A percentile compares a stretch with the other conserved stretches of the same genome.
Conservation (phyloP, 53 echinoderm and acorn worm genomes). For the Echinarachnius parma region DNA sequence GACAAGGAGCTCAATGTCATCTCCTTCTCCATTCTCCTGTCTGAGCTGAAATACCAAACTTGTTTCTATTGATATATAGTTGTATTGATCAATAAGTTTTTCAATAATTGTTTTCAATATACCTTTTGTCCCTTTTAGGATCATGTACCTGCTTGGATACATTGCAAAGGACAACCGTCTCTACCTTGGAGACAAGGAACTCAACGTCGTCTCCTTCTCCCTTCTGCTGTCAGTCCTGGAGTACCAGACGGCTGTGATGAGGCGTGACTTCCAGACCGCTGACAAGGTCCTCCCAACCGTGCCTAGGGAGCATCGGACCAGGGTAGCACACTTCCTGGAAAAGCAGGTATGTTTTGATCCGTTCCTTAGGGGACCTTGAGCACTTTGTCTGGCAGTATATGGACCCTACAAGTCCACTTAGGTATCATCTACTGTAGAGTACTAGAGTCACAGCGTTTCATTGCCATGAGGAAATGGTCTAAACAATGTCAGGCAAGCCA, state of each 20-base stretch:
- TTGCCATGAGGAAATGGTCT: no score
- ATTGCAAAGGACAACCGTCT: slow-evolving; percentile 97
- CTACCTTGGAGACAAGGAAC: slow-evolving; percentile 98
- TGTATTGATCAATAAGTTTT: no score
- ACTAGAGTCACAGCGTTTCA: no score
- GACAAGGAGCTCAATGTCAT: slow-evolving; percentile 97
- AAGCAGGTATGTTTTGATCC: slow-evolving; percentile 71
- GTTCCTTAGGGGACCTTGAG: no score
- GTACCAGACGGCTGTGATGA: slow-evolving; percentile 99
- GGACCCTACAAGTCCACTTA: no score
- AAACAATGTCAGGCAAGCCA: no score
- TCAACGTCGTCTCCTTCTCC: slow-evolving; percentile 90
- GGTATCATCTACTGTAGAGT: no score
- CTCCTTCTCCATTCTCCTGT: slow-evolving; percentile 88
- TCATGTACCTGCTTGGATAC: slow-evolving; percentile 97
- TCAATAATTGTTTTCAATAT: no score
- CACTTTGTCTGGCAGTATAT: no score
- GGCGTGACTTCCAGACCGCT: slow-evolving; percentile 94
- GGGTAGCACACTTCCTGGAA: slow-evolving; percentile 98
- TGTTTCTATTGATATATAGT: no score
- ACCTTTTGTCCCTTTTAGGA: slow-evolving; percentile 46
- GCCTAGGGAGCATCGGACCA: slow-evolving; percentile 88
- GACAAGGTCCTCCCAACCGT: slow-evolving; percentile 97
- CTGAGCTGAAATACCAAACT: slow-evolving; percentile 97
- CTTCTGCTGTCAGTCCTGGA: slow-evolving; percentile 92